These are phyloP conservation scores for Hippoglossus stenolepis DNA, from an alignment of 2,113 vertebrate species.

Conservation along the genomic window DNA sequence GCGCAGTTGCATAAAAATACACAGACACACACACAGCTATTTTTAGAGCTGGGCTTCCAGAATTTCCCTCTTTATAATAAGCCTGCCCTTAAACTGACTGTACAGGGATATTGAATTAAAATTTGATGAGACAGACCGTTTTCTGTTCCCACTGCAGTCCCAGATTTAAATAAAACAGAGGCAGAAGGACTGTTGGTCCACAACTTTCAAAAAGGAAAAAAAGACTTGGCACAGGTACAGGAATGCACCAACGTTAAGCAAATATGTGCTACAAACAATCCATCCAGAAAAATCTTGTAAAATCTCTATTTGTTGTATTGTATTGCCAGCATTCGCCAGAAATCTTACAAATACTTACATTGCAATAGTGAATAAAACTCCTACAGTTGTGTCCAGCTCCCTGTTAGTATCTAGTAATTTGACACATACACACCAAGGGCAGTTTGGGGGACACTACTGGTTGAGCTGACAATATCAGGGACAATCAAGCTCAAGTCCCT, in stretches of 20 bases:
- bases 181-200: background rate
- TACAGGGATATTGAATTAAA: conserved; percentile 44
- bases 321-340: background rate
- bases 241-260: background rate
- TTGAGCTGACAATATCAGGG: too few relatives aligned
- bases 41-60: conserved; percentile 57
- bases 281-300: background rate
- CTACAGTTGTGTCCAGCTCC: too few relatives aligned
- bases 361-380: too few relatives aligned
- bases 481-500: too few relatives aligned
- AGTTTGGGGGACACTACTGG: too few relatives aligned
- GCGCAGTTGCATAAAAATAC: conserved; percentile 7
- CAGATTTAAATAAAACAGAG: background rate
- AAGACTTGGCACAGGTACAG: conserved; percentile 2
- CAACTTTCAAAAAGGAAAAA: background rate
- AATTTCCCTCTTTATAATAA: conserved; percentile 58
- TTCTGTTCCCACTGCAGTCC: conserved; percentile 15
- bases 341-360: too few relatives aligned
- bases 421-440: too few relatives aligned
- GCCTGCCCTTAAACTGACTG: conserved; percentile 45
- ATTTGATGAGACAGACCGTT: conserved; percentile 21
- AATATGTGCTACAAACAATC: conserved; percentile 4
- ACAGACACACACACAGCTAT: conserved; percentile 48
- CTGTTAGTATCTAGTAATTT: too few relatives aligned
- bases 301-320: background rate